Conservation (phyloP, 2,113 vertebrate genomes). For the Leuciscus idus region DNA sequence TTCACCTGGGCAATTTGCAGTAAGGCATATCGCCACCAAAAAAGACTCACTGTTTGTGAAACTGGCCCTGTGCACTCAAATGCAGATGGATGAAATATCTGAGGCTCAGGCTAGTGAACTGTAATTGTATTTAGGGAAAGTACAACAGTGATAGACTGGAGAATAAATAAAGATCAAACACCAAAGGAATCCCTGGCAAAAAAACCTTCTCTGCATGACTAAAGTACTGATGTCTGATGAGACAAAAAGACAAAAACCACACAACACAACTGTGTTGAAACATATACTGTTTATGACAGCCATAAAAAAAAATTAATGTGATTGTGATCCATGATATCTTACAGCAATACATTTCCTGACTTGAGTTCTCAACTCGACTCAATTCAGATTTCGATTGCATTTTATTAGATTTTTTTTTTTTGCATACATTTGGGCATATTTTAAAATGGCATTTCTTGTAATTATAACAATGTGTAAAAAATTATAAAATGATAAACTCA, state of each 20-base stretch:
- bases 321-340: conserved; percentile 2
- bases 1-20: conserved; percentile 58
- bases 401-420: not conserved
- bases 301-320: not conserved
- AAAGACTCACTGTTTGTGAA: conserved; percentile 24
- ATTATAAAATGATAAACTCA: not conserved
- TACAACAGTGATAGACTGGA: conserved; percentile 1
- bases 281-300: not conserved
- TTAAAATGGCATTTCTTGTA: not conserved
- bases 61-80: not conserved
- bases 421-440: not conserved
- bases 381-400: not conserved
- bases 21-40: not conserved
- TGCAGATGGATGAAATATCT: not conserved
- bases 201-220: not conserved
- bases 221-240: conserved; percentile 2
- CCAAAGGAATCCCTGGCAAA: not conserved
- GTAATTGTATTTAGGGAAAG: not conserved
- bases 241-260: not conserved
- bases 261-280: not conserved
- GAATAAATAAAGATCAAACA: conserved; percentile 11
- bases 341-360: not conserved
- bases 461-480: not conserved
- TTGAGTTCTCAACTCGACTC: not conserved
- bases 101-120: not conserved